phyloP scores from a whole-genome alignment of 2,888 invertebrate species.

The Lobophora halterata region DNA sequence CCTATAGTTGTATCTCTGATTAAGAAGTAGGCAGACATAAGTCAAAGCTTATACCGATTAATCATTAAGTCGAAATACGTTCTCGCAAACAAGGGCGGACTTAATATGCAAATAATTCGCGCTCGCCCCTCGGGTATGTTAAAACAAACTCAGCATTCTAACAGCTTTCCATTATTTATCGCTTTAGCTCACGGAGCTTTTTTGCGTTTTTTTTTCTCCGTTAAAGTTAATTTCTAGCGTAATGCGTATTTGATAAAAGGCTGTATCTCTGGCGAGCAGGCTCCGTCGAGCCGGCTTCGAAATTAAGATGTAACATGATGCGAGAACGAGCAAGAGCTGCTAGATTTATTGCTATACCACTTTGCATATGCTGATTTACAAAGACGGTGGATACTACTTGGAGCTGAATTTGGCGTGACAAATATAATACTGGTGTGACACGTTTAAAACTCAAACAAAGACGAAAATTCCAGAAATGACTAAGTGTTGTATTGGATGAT shows the following conservation, averaged over 20 bases:
- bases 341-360: slow-evolving; percentile 82
- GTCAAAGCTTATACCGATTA: slow-evolving; percentile 35
- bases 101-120: slow-evolving; percentile 74
- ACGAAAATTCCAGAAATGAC: no score
- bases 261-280: slow-evolving; percentile 76
- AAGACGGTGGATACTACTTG: slow-evolving; percentile 58
- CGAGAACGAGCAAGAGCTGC: slow-evolving; percentile 81
- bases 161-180: slow-evolving; percentile 75
- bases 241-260: slow-evolving; percentile 80
- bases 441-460: not conserved
- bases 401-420: slow-evolving; percentile 52
- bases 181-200: slow-evolving; percentile 64
- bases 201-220: slow-evolving; percentile 57
- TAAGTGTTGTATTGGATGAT: no score
- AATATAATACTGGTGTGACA: slow-evolving; percentile 37
- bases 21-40: slow-evolving; percentile 10
- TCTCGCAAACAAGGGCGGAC: slow-evolving; percentile 64
- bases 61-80: slow-evolving; percentile 55
- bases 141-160: slow-evolving; percentile 74
- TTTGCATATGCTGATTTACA: slow-evolving; percentile 83
- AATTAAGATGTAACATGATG: slow-evolving; percentile 83
- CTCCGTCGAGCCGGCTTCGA: slow-evolving; percentile 78
- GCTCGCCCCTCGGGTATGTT: slow-evolving; percentile 70
- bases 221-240: slow-evolving; percentile 76
- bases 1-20: no score